A percentile compares a stretch with the other conserved stretches of the same genome.
Conservation (phyloP, 2,113 vertebrate genomes). For the Anoplopoma fimbria region DNA sequence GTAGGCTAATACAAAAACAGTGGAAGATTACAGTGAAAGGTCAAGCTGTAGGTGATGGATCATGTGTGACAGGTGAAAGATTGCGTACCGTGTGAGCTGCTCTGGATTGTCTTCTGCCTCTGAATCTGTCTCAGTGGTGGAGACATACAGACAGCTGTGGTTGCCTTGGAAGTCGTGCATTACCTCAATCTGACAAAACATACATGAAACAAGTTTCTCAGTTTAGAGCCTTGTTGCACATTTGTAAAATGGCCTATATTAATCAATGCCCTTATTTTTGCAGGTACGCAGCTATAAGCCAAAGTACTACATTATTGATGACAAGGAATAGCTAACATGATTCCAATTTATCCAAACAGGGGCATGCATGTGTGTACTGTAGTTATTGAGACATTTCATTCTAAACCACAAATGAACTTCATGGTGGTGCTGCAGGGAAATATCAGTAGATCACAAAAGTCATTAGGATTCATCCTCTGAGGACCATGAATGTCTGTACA, state of each 20-base stretch:
- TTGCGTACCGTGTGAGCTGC: slow-evolving; percentile 87
- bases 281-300: not conserved
- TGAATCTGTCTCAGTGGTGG: slow-evolving; percentile 75
- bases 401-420: not conserved
- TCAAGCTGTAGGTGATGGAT: not conserved
- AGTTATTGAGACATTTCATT: not conserved
- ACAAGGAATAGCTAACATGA: not conserved
- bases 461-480: not conserved
- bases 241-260: not conserved
- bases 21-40: not conserved
- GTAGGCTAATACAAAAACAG: not conserved
- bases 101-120: slow-evolving; percentile 90
- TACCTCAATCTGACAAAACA: slow-evolving; percentile 89
- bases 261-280: not conserved
- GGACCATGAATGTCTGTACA: not conserved
- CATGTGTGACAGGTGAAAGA: not conserved
- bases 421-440: not conserved
- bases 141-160: slow-evolving; percentile 80
- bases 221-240: not conserved
- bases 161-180: slow-evolving; percentile 92
- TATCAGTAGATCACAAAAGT: not conserved
- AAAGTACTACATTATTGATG: not conserved
- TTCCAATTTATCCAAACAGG: not conserved
- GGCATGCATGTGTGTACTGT: not conserved
- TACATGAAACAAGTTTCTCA: not conserved